These are phyloP conservation scores for Polia nebulosa DNA, from an alignment of 2,888 invertebrate species.

Conservation along the genomic window DNA sequence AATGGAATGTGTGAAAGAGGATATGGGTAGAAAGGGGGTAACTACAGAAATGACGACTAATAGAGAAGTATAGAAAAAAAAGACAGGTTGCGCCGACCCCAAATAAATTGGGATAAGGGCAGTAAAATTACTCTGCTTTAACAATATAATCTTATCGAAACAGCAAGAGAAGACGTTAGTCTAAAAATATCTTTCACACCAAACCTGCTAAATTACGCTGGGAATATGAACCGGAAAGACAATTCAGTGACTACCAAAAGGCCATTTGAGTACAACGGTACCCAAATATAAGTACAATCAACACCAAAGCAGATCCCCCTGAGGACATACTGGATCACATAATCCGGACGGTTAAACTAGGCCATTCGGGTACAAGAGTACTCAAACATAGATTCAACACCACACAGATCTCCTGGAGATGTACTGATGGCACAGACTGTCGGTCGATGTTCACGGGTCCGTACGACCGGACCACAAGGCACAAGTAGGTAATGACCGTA, in stretches of 20 bases:
- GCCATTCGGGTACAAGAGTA: constrained; percentile 22
- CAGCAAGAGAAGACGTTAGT: not conserved
- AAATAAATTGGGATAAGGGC: no score
- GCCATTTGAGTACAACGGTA: not conserved
- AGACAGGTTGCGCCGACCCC: no score
- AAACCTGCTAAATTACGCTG: not conserved
- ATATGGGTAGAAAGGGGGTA: no score
- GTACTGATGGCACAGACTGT: constrained; percentile 21
- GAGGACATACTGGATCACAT: not conserved
- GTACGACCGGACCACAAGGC: constrained; percentile 26
- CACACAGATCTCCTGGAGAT: not conserved
- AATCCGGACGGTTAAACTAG: constrained; percentile 21
- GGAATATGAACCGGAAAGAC: not conserved
- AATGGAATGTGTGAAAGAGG: no score
- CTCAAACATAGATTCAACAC: constrained; percentile 12
- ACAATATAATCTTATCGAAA: not conserved
- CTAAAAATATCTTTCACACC: not conserved
- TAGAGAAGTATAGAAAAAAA: no score
- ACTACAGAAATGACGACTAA: no score
- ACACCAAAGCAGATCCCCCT: not conserved
- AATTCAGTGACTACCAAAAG: not conserved
- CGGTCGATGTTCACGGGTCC: constrained; percentile 49
- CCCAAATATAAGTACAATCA: not conserved
- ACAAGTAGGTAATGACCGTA: constrained; percentile 71
- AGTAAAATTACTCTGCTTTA: not conserved